phyloP scores from a whole-genome alignment of 2,888 invertebrate genomes.

The Entomobrya proxima region DNA sequence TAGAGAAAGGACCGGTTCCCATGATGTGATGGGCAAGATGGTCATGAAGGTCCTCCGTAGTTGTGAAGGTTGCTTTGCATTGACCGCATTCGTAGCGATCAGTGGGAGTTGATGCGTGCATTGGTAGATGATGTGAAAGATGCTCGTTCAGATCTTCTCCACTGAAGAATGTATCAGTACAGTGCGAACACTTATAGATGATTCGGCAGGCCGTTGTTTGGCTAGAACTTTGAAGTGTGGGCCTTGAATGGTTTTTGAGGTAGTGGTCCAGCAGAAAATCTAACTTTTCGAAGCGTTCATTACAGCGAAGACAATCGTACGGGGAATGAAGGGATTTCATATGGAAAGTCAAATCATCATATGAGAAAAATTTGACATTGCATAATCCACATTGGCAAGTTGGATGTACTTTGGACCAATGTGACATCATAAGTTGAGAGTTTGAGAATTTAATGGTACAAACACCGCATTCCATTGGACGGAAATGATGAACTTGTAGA shows the following conservation, averaged over 20 bases:
- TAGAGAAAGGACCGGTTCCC: too few species aligned
- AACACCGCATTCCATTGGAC: conserved; percentile 55
- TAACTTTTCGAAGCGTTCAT: conserved; percentile 19
- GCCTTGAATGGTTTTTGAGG: neutral
- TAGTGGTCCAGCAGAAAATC: conserved; percentile 23
- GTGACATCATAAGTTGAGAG: conserved; percentile 45
- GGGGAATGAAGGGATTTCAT: conserved; percentile 50
- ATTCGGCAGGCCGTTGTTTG: too few species aligned
- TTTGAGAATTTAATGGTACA: conserved; percentile 30
- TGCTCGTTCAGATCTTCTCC: conserved; percentile 38
- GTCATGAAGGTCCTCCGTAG: neutral
- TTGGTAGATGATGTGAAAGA: conserved; percentile 23
- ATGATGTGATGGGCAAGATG: conserved; percentile 20
- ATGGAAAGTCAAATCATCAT: conserved; percentile 55
- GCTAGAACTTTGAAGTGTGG: neutral
- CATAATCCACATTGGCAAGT: conserved; percentile 61
- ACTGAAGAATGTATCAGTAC: conserved; percentile 9
- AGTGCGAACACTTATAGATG: conserved; percentile 10
- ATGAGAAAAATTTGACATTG: conserved; percentile 52
- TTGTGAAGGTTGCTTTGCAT: neutral
- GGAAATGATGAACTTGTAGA: conserved; percentile 52
- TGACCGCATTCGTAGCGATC: neutral
- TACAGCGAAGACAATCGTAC: conserved; percentile 42
- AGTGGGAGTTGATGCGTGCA: neutral
- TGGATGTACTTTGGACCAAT: conserved; percentile 54